Conservation (phyloP, 2,113 vertebrate genomes). For the Campylomormyrus tamandua region DNA sequence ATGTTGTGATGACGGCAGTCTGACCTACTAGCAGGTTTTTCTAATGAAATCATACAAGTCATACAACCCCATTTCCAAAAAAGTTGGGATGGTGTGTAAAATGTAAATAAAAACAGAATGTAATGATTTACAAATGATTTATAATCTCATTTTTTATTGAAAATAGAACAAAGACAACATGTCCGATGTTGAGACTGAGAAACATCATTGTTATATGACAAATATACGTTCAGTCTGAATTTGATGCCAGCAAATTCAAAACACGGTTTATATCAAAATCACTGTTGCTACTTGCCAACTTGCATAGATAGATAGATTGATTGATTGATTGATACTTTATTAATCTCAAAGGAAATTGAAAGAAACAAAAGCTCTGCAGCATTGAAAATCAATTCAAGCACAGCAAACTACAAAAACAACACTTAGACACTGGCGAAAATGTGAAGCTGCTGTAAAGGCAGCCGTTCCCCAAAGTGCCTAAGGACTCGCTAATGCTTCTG, state of each 20-base stretch:
- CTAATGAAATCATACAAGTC: neutral
- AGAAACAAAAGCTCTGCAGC: neutral
- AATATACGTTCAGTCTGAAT: neutral
- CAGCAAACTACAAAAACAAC: neutral
- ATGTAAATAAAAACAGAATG: neutral
- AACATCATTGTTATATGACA: neutral
- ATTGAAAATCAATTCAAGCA: neutral
- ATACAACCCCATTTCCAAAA: neutral
- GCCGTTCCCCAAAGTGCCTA: neutral
- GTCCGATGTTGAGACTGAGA: neutral
- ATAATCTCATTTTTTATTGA: neutral
- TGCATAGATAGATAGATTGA: neutral
- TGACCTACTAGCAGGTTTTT: neutral
- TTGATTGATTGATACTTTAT: neutral
- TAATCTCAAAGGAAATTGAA: neutral
- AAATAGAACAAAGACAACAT: neutral
- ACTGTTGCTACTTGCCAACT: neutral
- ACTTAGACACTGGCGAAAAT: neutral
- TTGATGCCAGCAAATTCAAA: neutral
- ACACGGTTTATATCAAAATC: neutral
- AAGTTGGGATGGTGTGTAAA: neutral
- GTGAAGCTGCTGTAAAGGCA: neutral
- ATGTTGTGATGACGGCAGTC: neutral
- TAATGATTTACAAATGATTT: neutral
- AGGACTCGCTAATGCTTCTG: neutral